These are phyloP conservation scores for Heliothis virescens DNA, from an alignment of 1,140 invertebrate genomes.

Conservation along the genomic window DNA sequence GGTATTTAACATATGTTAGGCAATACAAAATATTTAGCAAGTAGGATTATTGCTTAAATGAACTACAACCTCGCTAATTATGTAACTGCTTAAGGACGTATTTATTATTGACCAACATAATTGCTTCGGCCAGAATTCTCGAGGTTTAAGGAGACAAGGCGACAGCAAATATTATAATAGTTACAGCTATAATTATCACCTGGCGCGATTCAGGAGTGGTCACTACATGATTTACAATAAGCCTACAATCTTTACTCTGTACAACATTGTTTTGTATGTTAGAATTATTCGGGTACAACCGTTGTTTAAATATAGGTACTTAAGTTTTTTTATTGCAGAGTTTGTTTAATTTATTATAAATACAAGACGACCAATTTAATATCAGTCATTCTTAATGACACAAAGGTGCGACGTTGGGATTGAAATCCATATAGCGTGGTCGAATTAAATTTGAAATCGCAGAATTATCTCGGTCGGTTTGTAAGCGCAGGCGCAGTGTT, in stretches of 20 bases:
- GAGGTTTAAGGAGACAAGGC: constrained; percentile 29
- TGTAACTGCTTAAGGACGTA: constrained; percentile 26
- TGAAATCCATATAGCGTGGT: constrained; percentile 51
- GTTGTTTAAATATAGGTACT: too few species aligned
- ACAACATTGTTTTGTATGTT: background rate
- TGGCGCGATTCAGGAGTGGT: constrained; percentile 9
- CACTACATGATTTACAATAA: constrained; percentile 29
- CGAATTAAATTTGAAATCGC: constrained; percentile 68
- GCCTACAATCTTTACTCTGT: background rate
- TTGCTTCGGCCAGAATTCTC: constrained; percentile 17
- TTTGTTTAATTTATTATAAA: too few species aligned
- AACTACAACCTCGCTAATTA: constrained; percentile 11
- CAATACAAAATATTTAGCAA: constrained; percentile 34
- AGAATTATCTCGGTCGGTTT: constrained; percentile 70
- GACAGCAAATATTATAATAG: constrained; percentile 22
- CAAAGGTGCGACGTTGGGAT: background rate
- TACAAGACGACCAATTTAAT: background rate
- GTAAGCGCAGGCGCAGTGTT: constrained; percentile 71
- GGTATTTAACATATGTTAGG: constrained; percentile 48
- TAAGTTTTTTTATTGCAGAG: too few species aligned
- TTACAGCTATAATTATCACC: constrained; percentile 32
- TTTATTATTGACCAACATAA: constrained; percentile 35
- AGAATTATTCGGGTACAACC: background rate
- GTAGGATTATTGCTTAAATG: background rate
- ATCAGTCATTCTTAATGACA: constrained; percentile 9